Percentiles rank a stretch among this genome's conserved stretches.
phyloP scores from a whole-genome alignment of 2,888 invertebrate genomes.

The Cryptus viduatorius region DNA sequence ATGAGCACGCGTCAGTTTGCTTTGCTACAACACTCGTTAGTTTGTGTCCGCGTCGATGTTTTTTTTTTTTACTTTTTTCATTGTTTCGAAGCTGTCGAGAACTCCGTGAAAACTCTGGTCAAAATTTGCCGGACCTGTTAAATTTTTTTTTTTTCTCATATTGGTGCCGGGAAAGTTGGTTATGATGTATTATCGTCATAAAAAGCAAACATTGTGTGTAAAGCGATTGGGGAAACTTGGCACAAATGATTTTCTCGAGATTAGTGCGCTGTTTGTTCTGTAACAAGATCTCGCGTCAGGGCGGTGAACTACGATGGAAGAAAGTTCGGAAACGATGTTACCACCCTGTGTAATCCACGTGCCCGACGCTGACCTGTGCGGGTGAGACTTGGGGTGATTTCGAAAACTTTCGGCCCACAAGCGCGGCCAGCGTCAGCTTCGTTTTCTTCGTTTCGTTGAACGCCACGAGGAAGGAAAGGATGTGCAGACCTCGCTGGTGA shows the following conservation, averaged over 20 bases:
- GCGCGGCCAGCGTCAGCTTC: slow-evolving; percentile 6
- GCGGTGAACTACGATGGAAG: neutral
- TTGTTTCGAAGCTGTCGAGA: too few species aligned
- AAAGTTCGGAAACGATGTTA: slow-evolving; percentile 42
- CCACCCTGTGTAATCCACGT: slow-evolving; percentile 28
- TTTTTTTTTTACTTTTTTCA: too few species aligned
- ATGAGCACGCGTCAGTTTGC: too few species aligned
- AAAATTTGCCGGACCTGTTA: too few species aligned
- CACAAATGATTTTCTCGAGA: slow-evolving; percentile 16
- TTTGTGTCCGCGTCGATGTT: too few species aligned
- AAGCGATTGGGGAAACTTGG: slow-evolving; percentile 15
- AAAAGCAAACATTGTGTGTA: neutral
- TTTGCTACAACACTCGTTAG: too few species aligned
- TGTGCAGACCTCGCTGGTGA: neutral
- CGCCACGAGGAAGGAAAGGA: slow-evolving; percentile 13
- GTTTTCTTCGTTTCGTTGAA: slow-evolving; percentile 21
- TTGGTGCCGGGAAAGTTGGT: too few species aligned
- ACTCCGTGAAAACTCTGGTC: too few species aligned
- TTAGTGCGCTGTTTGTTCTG: slow-evolving; percentile 26
- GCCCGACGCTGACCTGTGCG: slow-evolving; percentile 14
- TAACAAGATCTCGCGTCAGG: neutral
- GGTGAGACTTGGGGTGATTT: neutral
- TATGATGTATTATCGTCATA: too few species aligned
- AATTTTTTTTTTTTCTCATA: too few species aligned
- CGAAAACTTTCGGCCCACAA: slow-evolving; percentile 31